Base-by-base conservation (phyloP, 2,888 invertebrate genomes). In the Allygus modestus region DNA sequence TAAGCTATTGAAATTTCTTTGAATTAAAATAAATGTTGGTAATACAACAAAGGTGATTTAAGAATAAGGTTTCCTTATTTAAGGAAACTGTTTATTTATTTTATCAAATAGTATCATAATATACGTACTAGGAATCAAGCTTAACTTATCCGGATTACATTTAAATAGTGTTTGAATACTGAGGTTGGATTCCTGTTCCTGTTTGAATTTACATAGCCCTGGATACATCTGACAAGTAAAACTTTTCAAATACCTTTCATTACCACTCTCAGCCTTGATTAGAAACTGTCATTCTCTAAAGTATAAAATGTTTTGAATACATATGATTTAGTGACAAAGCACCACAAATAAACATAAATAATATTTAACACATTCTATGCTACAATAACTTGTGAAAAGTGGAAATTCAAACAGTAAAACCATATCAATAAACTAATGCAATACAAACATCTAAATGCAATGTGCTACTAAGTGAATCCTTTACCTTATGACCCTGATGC, bases 401-500 rank as follows among this genome's bases (percentile, higher is more conserved):
- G 20, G 4, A 58, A 31, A 65, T 26, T 65, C 28, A 26, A 17
- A 65, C 28, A 65, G 26, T 65, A 65, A 23, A 65, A 65, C 17
- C 65, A 65, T 65, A 28, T 65, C 17, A 15, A 65, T 26, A 15
- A 65, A 31, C 7, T 23, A 58, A 65, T 65, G 65, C 65, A 65
- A 23, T 58, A 65, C 65, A 65, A 28, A 65, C 65, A 65, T 20
- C 28, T 28, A 65, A 15, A 65, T 65, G 65, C 65, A 65, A 15
- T 65, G 31, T 65, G 65, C 65, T 65, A 28, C 31, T 28, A n/a
- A 31, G 26, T 65, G 65, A 65, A 15, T 51, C 23, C 5, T 28
- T 65, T 65, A 65, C 65, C 65, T 65, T 28, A 77, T 51, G 46
- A 23, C 77, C 77, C 51, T 77, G 77, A 77, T 77, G 77, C 77